Conservation (phyloP, 1,140 invertebrate genomes). For the Drosophila nasuta region DNA sequence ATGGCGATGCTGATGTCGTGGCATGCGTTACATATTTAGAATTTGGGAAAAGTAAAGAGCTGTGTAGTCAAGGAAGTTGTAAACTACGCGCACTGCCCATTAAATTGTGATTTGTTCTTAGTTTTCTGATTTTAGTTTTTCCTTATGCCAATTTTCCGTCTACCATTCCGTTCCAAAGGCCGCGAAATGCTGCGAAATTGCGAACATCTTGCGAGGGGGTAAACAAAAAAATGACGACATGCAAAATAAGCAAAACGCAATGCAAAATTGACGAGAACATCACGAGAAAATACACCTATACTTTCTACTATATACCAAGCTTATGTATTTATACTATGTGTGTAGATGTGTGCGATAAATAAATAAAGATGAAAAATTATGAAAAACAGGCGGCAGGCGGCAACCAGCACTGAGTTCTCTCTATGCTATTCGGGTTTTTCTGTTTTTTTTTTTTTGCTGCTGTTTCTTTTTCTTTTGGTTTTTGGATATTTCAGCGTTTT, state of each 20-base stretch:
- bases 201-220: constrained; percentile 41
- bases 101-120: constrained; percentile 72
- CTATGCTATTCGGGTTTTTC: constrained; percentile 10
- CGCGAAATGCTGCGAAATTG: constrained; percentile 44
- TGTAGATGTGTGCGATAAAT: constrained; percentile 63
- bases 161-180: constrained; percentile 47
- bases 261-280: constrained; percentile 50
- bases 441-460: background rate
- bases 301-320: background rate
- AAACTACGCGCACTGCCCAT: constrained; percentile 61
- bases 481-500: constrained; percentile 70
- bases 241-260: constrained; percentile 44
- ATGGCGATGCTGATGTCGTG: constrained; percentile 25
- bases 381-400: constrained; percentile 76
- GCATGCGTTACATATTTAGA: constrained; percentile 4
- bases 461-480: constrained; percentile 10
- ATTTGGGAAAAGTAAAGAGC: background rate
- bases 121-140: background rate
- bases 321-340: constrained; percentile 11
- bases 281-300: constrained; percentile 27
- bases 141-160: constrained; percentile 22
- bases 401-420: constrained; percentile 48
- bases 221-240: constrained; percentile 81
- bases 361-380: constrained; percentile 80
- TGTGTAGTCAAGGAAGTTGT: constrained; percentile 71